phyloP scores from a whole-genome alignment of 23 tunicate genomes.

The Botrylloides violaceus region DNA sequence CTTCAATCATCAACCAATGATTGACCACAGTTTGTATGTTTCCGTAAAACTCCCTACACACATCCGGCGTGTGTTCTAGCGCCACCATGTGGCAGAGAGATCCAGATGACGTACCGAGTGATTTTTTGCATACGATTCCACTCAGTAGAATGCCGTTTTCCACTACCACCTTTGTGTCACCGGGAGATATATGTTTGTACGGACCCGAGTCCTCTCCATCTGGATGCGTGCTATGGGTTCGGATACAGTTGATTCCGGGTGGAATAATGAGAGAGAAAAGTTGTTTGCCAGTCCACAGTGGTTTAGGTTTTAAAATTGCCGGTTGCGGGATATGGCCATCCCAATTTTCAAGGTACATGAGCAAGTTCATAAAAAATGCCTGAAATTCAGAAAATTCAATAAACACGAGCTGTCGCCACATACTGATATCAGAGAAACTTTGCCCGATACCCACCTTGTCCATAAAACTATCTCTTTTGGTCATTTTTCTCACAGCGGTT shows the following conservation, averaged over 20 bases:
- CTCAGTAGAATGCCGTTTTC: constrained; percentile 89
- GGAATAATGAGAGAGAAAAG: constrained; percentile 92
- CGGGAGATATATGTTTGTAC: constrained; percentile 89
- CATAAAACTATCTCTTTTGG: constrained; percentile 93
- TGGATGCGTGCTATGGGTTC: constrained; percentile 97
- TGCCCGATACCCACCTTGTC: constrained; percentile 49
- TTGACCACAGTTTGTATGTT: constrained; percentile 94
- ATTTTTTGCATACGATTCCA: constrained; percentile 97
- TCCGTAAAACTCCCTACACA: constrained; percentile 85
- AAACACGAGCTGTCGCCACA: background rate
- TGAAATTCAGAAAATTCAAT: background rate
- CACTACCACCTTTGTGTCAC: constrained; percentile 93
- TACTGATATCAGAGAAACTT: background rate
- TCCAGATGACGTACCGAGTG: constrained; percentile 96
- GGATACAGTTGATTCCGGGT: constrained; percentile 95
- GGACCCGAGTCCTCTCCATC: constrained; percentile 97
- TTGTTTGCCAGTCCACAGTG: constrained; percentile 99
- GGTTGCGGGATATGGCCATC: constrained; percentile 96
- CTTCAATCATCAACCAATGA: constrained; percentile 94
- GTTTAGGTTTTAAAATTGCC: constrained; percentile 95
- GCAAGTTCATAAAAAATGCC: constrained; percentile 93
- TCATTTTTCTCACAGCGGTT: constrained; percentile 98
- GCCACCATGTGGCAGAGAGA: constrained; percentile 96
- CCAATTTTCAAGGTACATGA: constrained; percentile 89
- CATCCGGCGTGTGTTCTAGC: constrained; percentile 86